phyloP scores from a whole-genome alignment of 1,140 invertebrate species.

The Araneus ventricosus region DNA sequence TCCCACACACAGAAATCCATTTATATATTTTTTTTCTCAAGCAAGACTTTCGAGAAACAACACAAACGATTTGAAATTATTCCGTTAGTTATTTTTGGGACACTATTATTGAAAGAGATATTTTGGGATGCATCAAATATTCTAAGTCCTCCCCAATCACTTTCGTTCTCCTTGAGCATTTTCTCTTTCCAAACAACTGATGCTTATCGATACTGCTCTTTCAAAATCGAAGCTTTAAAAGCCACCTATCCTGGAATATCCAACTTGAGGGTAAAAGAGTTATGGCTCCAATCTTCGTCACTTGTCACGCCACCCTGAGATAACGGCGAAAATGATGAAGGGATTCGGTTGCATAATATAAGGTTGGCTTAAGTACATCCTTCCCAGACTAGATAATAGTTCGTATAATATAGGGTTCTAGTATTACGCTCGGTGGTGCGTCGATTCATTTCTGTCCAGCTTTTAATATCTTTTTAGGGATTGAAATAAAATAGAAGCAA shows the following conservation, averaged over 20 bases:
- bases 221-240: neutral
- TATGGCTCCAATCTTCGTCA: slow-evolving; percentile 14
- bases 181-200: neutral
- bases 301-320: slow-evolving; percentile 12
- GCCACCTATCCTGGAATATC: neutral
- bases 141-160: no score
- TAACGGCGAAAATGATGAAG: slow-evolving; percentile 8
- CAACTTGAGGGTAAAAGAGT: neutral
- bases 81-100: no score
- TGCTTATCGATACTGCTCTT: neutral
- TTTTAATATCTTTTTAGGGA: neutral
- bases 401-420: neutral
- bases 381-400: neutral
- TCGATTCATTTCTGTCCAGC: neutral
- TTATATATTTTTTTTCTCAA: no score
- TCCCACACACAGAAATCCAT: no score
- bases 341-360: neutral
- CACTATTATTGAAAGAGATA: no score
- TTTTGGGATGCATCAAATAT: no score
- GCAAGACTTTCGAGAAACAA: no score
- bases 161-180: neutral
- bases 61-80: no score
- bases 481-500: neutral
- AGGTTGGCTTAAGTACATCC: neutral
- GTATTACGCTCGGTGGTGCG: neutral